Evolutionary conservation across 2,888 invertebrate species (phyloP), one percentile per base, ranked within the genome.

Genomic region (Gari tellinella): DNA sequence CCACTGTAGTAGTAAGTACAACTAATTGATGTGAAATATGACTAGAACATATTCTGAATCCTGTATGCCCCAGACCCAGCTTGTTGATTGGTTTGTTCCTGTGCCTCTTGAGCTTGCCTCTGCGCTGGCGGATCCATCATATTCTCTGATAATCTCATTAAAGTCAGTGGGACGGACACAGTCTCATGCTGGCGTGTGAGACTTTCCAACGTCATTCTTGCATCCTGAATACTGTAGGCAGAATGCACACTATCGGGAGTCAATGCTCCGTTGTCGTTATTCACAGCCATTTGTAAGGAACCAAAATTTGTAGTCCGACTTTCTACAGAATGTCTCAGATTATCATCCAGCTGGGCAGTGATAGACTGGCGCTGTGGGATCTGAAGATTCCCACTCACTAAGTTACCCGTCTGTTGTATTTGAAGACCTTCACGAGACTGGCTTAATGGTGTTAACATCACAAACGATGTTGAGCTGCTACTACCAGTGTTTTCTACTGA

Each of bases 21-120:
- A n/a, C n/a, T n/a, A n/a, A n/a, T n/a, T n/a, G n/a, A n/a, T n/a
- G n/a, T n/a, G n/a, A n/a, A n/a, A n/a, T n/a, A n/a, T n/a, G n/a
- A 23, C 23, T 23, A 49, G 25, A 21, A 49, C 25, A 49, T 23
- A 23, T 49, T 49, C 26, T 57, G 57, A 43, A 57, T 45, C 17
- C 31, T 15, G 31, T 43, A 57, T 31, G 45, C 57, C 4, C 43
- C 19, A 10, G 40, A 2, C 10, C 19, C 19, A 21, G 21, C 21
- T 14, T 55, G 52, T 52, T 31, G 31, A 31, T 7, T 10, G 10
- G 25, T 15, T 3, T 52, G n/a, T 10, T 43, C 21, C 17, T 43
- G 45, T 12, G 15, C 4, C 43, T 26, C 43, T 14, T 17, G 25
- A 0, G 19, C 17, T 25, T 57, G 26, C 10, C 57, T 19, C 12